Evolutionary conservation across 2,113 vertebrate species (phyloP).

Genomic region (Tursiops truncatus): DNA sequence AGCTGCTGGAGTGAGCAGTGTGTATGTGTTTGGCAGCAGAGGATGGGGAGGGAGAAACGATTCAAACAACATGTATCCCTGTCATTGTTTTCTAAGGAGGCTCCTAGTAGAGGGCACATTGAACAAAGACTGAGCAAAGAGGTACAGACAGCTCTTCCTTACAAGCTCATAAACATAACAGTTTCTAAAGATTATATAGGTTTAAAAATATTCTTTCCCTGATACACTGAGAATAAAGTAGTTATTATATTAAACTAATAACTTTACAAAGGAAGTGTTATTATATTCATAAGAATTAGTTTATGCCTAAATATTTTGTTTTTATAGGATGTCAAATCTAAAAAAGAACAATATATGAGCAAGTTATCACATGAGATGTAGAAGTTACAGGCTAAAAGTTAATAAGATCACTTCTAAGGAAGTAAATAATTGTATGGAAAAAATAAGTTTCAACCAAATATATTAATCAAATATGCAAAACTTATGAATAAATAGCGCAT

Average conservation of each 20-base stretch:
- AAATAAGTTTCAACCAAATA: neutral
- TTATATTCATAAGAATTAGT: neutral
- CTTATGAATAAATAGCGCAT: neutral
- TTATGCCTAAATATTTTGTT: neutral
- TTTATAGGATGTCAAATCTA: neutral
- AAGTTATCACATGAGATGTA: neutral
- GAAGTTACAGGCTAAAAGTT: neutral
- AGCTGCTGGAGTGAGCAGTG: accelerated
- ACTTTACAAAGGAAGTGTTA: neutral
- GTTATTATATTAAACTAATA: neutral
- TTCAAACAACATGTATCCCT: accelerated
- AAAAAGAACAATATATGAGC: neutral
- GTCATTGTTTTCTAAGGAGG: neutral
- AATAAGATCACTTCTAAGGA: neutral
- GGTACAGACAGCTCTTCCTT: neutral
- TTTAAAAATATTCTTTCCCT: neutral
- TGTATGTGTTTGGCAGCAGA: neutral
- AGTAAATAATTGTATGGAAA: neutral
- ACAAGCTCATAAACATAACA: neutral
- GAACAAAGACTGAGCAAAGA: neutral
- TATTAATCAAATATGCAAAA: neutral
- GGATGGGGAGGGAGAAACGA: no score
- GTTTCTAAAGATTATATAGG: no score
- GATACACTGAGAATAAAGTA: neutral
- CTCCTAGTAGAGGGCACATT: accelerated